Base-by-base conservation (phyloP, 2,113 vertebrate species). In the Brevimyrus niger region DNA sequence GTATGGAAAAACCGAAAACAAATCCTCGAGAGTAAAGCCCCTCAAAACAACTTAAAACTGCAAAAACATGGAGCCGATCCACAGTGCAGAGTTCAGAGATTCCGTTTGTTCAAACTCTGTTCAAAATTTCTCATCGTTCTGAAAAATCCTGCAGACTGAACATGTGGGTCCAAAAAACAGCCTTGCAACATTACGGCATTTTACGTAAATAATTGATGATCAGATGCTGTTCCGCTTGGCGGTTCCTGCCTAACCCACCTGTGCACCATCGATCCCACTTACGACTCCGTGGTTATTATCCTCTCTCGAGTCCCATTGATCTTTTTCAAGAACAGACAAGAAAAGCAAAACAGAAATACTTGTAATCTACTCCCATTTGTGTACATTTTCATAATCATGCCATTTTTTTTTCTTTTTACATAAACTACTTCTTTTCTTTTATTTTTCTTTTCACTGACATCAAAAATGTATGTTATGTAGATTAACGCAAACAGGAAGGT, bases 221-320 rank as follows among this genome's bases (percentile, higher is more conserved):
- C 35, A 88, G 89, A 88, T 89, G 61, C 88, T 17, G 7, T 19
- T n/a, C 46, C 80, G 11, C 35, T 69, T 82, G 58, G 48, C n/a
- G 46, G 10, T n/a, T 86, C 80, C 73, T 90, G 87, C 69, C 27
- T 83, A 90, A 90, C 19, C 51, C 73, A 90, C 91, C 86, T 89
- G 87, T 55, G 80, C 31, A 4, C 51, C 38, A 38, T 58, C 86
- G 55, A 47, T 61, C 87, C 15, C 55, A 53, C 58, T 80, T 80
- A 15, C 21, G 17, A 69, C 73, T 88, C 88, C 76, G 27, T 10
- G 86, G 58, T n/a, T 35, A 19, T 53, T 51, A 35, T 35, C 1
- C 21, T 83, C 88, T 90, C 65, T 76, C n/a, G 58, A 73, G 35
- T 89, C 42, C 8, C 23, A 23, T 47, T 58, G 51, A 42, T 85